Base-by-base conservation (phyloP, 1,140 invertebrate genomes). In the Musca vetustissima region DNA sequence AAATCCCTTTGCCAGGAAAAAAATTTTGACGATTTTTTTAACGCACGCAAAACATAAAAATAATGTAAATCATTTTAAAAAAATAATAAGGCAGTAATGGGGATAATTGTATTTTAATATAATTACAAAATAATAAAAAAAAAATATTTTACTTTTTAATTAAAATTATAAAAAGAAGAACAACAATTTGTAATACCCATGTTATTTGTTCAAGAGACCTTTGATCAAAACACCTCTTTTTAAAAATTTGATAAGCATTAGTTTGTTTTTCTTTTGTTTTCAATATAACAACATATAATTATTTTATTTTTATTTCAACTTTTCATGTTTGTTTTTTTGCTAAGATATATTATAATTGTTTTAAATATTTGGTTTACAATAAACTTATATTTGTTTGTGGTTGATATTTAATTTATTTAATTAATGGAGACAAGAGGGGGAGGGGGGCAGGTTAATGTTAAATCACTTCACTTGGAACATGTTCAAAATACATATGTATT, bases 41-140 rank as follows among this genome's bases (percentile, higher is more conserved):
- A 48, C 43, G 24, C 32, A 55, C n/a, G 36, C 25, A 47, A 55
- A 67, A 67, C 49, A 67, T 19, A 67, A 68, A 19, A n/a, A 19
- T 11, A 15, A 68, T 19, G 13, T 25, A 61, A 24, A 57, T 28
- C 28, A 67, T 22, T 22, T 25, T 21, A 48, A 17, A 68, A 21
- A 64, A 43, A 59, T 47, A 43, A 25, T 65, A 55, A 55, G 15
- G 15, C 22, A 24, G 13, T 25, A 11, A 24, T 15, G 1, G 28
- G 8, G 3, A 28, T 28, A 8, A 28, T 28, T 28, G 3, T 8
- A 28, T 8, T 4, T 28, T 28, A 4, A 8, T 28, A 28, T 8
- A 28, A 28, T 3, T 4, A 28, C 28, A 4, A 28, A 28, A 28
- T 4, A 28, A 3, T 43, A 43, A 43, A 43, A 9, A 9, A 11